Evolutionary conservation across 2,797 vertebrate genomes (phyloP).

Genomic region (Pogoniulus pusillus): DNA sequence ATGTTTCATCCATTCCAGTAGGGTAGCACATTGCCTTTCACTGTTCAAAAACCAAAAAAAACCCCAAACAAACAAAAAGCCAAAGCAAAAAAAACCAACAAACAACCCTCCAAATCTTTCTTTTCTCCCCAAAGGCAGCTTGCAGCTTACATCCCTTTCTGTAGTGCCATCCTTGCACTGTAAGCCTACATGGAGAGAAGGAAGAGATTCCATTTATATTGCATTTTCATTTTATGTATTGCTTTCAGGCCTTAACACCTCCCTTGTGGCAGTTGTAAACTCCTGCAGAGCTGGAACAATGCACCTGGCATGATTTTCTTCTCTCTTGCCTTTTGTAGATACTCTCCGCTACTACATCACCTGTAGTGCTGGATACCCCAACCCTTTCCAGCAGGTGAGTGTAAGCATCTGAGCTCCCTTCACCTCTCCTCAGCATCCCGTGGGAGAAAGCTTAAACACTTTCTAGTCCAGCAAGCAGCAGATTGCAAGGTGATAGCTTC

Average conservation of each 20-base stretch:
- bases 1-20: neutral
- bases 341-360: constrained; percentile 90
- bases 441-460: neutral
- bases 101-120: neutral
- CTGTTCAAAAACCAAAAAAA: neutral
- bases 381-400: constrained; percentile 93
- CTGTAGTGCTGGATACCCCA: constrained; percentile 84
- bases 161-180: neutral
- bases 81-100: neutral
- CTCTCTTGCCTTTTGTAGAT: constrained; percentile 75
- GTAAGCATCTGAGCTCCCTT: neutral
- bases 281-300: neutral
- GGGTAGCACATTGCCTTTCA: neutral
- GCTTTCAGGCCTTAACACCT: neutral
- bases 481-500: neutral
- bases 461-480: neutral
- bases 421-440: neutral
- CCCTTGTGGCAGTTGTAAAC: neutral
- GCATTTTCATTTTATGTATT: neutral
- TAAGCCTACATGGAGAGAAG: neutral
- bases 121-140: neutral
- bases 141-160: neutral
- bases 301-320: neutral
- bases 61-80: too few species aligned
- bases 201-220: neutral